phyloP scores from a whole-genome alignment of 2,113 vertebrate genomes.

The Tichodroma muraria region DNA sequence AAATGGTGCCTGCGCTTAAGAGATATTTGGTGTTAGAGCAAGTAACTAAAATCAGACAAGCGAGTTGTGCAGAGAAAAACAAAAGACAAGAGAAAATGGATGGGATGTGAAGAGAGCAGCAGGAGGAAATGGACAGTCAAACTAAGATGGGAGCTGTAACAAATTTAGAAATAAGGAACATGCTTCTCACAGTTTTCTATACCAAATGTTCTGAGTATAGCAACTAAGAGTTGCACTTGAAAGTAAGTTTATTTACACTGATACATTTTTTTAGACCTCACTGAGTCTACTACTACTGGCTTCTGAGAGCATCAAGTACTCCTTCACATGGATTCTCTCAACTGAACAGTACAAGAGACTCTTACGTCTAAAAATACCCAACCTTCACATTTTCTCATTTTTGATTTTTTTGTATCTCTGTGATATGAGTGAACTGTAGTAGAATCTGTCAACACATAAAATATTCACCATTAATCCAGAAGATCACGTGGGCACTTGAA shows the following conservation, averaged over 20 bases:
- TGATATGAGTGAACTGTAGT: background rate
- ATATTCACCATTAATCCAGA: background rate
- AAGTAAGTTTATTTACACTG: background rate
- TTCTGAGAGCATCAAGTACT: background rate
- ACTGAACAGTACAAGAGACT: background rate
- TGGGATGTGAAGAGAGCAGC: background rate
- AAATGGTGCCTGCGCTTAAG: background rate
- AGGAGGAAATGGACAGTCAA: background rate
- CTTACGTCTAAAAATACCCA: background rate
- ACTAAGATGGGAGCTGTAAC: background rate
- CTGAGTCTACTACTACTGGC: background rate
- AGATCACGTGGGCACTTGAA: background rate
- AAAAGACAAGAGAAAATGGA: background rate
- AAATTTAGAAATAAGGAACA: background rate
- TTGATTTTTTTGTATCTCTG: background rate
- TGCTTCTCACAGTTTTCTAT: background rate
- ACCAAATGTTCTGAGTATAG: background rate
- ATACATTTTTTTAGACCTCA: background rate
- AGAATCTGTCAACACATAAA: background rate
- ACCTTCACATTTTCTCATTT: background rate
- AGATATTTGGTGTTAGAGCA: background rate
- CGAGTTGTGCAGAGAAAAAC: background rate
- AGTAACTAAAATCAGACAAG: background rate
- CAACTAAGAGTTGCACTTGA: background rate
- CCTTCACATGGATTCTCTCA: background rate